Evolutionary conservation across 2,113 vertebrate genomes (phyloP).

Genomic region (Psittacula cyanocephala): DNA sequence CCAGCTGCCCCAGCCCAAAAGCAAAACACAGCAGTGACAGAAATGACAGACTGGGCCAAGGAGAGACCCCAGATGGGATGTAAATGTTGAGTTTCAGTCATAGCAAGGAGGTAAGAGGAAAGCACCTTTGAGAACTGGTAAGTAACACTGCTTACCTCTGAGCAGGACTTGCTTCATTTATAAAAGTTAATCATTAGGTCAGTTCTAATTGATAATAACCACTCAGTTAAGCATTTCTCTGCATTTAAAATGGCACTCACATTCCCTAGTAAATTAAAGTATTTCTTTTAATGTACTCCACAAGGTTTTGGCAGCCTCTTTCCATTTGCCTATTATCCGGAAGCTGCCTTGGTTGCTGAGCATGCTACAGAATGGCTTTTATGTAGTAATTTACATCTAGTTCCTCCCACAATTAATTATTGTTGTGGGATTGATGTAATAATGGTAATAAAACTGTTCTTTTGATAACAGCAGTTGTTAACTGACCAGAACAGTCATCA

Average conservation of each 20-base stretch:
- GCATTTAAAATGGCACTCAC: neutral
- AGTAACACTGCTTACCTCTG: neutral
- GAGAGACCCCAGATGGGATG: neutral
- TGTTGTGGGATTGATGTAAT: neutral
- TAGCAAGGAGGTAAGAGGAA: neutral
- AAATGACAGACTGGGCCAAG: neutral
- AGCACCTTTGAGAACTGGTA: neutral
- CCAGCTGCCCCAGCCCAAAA: neutral
- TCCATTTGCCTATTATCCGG: neutral
- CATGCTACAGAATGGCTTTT: neutral
- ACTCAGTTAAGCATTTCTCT: slow-evolving; percentile 6
- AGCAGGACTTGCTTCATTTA: neutral
- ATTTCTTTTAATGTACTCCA: neutral
- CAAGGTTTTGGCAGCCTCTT: neutral
- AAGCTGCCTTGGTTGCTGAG: neutral
- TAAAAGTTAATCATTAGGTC: slow-evolving; percentile 40
- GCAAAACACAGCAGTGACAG: neutral
- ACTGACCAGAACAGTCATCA: neutral
- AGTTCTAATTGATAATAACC: slow-evolving; percentile 38
- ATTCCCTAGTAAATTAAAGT: neutral
- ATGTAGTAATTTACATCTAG: neutral
- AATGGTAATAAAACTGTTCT: neutral
- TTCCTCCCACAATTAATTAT: neutral
- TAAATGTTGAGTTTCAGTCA: slow-evolving; percentile 40
- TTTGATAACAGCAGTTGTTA: neutral